Evolutionary conservation across 1,140 invertebrate genomes (phyloP).

Genomic region (Latrodectus geometricus): DNA sequence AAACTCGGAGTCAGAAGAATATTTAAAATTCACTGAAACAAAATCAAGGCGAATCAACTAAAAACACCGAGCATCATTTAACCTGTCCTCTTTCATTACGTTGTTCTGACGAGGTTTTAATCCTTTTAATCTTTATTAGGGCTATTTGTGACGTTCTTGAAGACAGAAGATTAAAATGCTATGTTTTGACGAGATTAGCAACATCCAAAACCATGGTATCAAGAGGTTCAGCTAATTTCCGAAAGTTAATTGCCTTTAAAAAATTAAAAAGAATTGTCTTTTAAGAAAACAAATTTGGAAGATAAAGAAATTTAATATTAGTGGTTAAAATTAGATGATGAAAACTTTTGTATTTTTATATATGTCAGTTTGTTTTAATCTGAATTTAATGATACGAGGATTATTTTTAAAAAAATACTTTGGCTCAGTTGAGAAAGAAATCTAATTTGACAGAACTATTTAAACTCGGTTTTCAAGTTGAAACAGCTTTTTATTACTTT

Average conservation of each 20-base stretch:
- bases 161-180: conserved; percentile 35
- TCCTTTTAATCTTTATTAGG: conserved; percentile 21
- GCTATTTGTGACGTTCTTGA: conserved; percentile 29
- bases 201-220: conserved; percentile 15
- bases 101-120: conserved; percentile 42
- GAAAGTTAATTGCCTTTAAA: not conserved
- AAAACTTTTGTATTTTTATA: too few relatives aligned
- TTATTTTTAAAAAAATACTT: too few relatives aligned
- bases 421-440: too few relatives aligned
- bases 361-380: too few relatives aligned
- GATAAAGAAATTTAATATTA: too few relatives aligned
- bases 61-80: conserved; percentile 35
- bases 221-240: not conserved
- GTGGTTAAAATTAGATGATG: too few relatives aligned
- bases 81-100: conserved; percentile 34
- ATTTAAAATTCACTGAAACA: not conserved
- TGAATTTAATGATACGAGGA: too few relatives aligned
- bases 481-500: too few relatives aligned
- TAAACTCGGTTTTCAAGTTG: too few relatives aligned
- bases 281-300: too few relatives aligned
- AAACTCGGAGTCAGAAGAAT: not conserved
- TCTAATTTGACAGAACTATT: too few relatives aligned
- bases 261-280: too few relatives aligned
- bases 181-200: conserved; percentile 34
- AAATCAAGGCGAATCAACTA: conserved; percentile 11